Evolutionary conservation across 2,888 invertebrate genomes (phyloP).

Genomic region (Pollenia griseotomentosa): DNA sequence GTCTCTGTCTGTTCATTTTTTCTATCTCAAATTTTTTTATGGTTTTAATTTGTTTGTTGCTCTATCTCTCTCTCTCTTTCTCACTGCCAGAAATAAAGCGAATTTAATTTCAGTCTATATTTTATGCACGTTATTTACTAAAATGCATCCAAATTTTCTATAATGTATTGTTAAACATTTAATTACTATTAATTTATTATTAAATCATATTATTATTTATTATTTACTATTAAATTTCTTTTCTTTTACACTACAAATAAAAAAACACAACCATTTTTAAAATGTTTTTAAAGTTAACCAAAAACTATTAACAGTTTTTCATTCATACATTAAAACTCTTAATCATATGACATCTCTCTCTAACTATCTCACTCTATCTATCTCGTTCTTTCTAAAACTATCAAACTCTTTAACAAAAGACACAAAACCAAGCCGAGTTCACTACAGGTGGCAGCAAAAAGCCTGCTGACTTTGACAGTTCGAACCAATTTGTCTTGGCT

Average conservation of each 20-base stretch:
- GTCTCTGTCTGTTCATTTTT: conserved; percentile 67
- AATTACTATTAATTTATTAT: conserved; percentile 20
- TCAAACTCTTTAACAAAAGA: conserved; percentile 10
- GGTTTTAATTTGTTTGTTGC: conserved; percentile 18
- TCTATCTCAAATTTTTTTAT: conserved; percentile 41
- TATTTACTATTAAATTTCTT: background rate
- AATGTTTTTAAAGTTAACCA: background rate
- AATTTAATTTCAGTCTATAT: conserved; percentile 50
- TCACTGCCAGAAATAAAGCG: conserved; percentile 42
- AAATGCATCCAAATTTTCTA: conserved; percentile 67
- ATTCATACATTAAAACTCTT: conserved; percentile 62
- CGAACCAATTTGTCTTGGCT: no score
- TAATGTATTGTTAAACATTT: conserved; percentile 55
- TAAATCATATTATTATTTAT: conserved; percentile 19
- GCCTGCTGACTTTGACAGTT: no score
- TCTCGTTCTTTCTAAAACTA: background rate
- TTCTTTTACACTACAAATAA: conserved; percentile 11
- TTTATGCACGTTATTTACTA: conserved; percentile 67
- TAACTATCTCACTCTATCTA: background rate
- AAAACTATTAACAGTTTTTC: conserved; percentile 37
- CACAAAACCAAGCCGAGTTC: background rate
- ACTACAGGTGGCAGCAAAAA: no score
- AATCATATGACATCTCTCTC: conserved; percentile 25
- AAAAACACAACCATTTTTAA: conserved; percentile 32
- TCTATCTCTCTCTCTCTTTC: background rate